Base-by-base conservation (phyloP, 1,140 invertebrate species). In the Yoshiicerus persimilis region DNA sequence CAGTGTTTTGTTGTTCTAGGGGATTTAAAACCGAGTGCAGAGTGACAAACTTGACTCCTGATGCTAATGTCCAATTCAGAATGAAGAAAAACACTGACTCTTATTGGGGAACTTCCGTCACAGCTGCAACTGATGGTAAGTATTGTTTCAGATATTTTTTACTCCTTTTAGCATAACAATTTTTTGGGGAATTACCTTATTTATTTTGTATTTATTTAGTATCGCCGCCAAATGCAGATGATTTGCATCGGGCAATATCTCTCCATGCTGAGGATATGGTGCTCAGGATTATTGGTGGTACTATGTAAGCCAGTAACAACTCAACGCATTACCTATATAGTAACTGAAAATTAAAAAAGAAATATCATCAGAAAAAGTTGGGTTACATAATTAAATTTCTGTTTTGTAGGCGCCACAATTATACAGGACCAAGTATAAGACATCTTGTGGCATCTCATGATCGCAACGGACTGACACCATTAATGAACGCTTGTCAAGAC, bases 61-160 rank as follows among this genome's bases (percentile, higher is more conserved):
- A 90, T 30, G 23, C 88, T 4, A 75, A 70, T n/a, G n/a, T 89
- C 0, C 27, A 85, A 32, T 90, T 90, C 36, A 84, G 90, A 13
- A 25, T 90, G 70, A 85, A 87, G 20, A 84, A 70, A 39, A 77
- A 87, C 20, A 41, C 32, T 23, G 90, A 90, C 4, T 27, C 30
- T 8, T n/a, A 56, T 23, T 90, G 88, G 88, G 90, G 90, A 25
- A 86, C 75, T 11, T 30, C 11, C 16, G 89, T 90, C 32, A 83
- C 84, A n/a, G 90, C 88, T 4, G 80, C 90, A 13, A 90, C 90
- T 16, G 88, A 90, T 62, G 84, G 88, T 90, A 84, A 85, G 39
- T 9, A 6, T 4, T 4, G 10, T 41, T 56, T 75, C 27, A 13
- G 4, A 5, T 20, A 88, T 30, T 83, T 47, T 25, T n/a, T 41